A percentile compares a stretch with the other conserved stretches of the same genome.
Conservation (phyloP, 2,888 invertebrate genomes). For the Azorinus chamasolen region DNA sequence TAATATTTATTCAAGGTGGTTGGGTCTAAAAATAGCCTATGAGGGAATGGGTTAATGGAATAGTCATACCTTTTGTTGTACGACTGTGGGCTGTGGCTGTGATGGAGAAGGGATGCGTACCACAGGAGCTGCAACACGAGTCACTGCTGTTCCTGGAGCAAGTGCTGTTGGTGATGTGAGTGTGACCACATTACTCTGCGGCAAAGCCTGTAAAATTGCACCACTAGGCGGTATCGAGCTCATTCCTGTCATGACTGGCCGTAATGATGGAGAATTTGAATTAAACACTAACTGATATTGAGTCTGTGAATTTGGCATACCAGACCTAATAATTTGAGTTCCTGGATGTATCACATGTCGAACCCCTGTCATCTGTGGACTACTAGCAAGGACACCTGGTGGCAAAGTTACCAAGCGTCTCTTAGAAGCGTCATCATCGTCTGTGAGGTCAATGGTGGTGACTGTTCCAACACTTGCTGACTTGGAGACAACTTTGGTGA, state of each 20-base stretch:
- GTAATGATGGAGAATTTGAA: conserved; percentile 58
- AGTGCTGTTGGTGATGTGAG: background rate
- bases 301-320: conserved; percentile 38
- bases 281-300: conserved; percentile 70
- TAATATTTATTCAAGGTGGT: too few relatives aligned
- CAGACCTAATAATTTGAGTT: conserved; percentile 39
- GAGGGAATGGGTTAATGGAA: too few relatives aligned
- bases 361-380: conserved; percentile 41
- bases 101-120: too few relatives aligned
- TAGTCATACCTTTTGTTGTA: too few relatives aligned
- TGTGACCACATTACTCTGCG: conserved; percentile 4
- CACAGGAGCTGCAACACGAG: too few relatives aligned
- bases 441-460: conserved; percentile 80
- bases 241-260: conserved; percentile 50
- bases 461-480: conserved; percentile 12
- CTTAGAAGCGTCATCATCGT: conserved; percentile 72
- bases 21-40: too few relatives aligned
- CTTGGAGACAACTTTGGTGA: conserved; percentile 18
- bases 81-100: too few relatives aligned
- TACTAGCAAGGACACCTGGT: conserved; percentile 29
- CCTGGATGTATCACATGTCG: conserved; percentile 49
- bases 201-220: conserved; percentile 23
- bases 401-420: conserved; percentile 43
- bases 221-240: conserved; percentile 43
- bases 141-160: too few relatives aligned